These are phyloP conservation scores for Chelonia mydas DNA, from an alignment of 2,797 vertebrate genomes.

Conservation along the genomic window DNA sequence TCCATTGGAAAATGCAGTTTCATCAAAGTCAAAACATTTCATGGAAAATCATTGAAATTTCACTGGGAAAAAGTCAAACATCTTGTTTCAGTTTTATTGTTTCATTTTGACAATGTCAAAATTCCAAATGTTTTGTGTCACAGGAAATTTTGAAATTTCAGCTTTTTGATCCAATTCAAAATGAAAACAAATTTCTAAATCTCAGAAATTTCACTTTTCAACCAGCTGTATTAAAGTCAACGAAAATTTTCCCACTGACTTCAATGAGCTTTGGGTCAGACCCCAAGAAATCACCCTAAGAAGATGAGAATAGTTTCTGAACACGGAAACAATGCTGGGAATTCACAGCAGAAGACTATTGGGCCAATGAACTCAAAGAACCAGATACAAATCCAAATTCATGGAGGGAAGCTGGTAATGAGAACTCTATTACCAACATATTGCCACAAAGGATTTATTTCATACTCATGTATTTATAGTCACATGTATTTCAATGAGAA, in stretches of 20 bases:
- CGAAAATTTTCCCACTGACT: rapidly evolving
- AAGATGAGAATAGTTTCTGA: background rate
- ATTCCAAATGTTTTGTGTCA: background rate
- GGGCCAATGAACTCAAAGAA: background rate
- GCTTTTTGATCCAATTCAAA: background rate
- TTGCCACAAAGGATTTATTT: background rate
- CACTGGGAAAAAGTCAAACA: background rate
- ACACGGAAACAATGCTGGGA: background rate
- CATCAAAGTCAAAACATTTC: background rate
- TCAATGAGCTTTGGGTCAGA: rapidly evolving
- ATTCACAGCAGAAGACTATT: rapidly evolving
- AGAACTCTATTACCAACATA: background rate
- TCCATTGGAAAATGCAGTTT: background rate
- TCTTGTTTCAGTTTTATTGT: background rate
- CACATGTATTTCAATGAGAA: background rate
- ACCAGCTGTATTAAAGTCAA: background rate
- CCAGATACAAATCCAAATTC: rapidly evolving
- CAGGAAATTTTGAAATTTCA: rapidly evolving
- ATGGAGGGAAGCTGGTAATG: background rate
- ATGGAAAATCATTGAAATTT: background rate
- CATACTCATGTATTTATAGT: background rate
- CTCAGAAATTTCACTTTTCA: background rate
- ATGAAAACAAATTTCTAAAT: background rate
- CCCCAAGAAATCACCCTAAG: background rate
- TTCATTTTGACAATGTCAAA: background rate